Base-by-base conservation (phyloP, 2,797 vertebrate species). In the Helostoma temminkii region DNA sequence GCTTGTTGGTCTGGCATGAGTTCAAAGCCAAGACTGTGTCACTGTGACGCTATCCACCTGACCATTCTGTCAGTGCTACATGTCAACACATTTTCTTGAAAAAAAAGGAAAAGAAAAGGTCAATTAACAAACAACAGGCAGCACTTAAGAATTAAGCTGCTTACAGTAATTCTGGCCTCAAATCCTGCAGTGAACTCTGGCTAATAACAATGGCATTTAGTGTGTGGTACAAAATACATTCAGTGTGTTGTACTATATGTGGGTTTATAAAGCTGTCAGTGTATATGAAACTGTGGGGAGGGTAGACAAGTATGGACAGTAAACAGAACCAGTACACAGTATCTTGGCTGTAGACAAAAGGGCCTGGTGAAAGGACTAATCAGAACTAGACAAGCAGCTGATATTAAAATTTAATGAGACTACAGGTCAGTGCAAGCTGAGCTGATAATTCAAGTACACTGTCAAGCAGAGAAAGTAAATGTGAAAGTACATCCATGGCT, bases 361-460 rank as follows among this genome's bases (percentile, higher is more conserved):
- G 68, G 45, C 64, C 66, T 49, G 59, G 48, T 91, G 85, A 93
- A 93, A 76, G 76, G 87, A 86, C 86, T 91, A 82, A 91, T 92
- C 85, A 89, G 83, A 81, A 53, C 71, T 49, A 69, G 74, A 90
- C 90, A 89, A 82, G 78, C 79, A 16, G 47, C 39, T 26, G 67
- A 66, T 90, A 94, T 94, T 92, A 94, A 94, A 91, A 87, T 81
- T 92, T 91, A 78, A 94, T 94, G 91, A 93, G 88, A 78, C 74
- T 47, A 70, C 83, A 57, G 70, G 65, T 52, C 36, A 30, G 60
- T 58, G 80, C 78, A 80, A 87, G 79, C 60, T 46, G 80, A 87
- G 14, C 53, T 59, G 52, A 80, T 53, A 41, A 61, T 45, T 62
- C 50, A 77, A 66, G 54, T 71, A 71, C 50, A 32, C 9, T 25